Evolutionary conservation across 2,797 vertebrate species (phyloP).

Genomic region (Acridotheres tristis): DNA sequence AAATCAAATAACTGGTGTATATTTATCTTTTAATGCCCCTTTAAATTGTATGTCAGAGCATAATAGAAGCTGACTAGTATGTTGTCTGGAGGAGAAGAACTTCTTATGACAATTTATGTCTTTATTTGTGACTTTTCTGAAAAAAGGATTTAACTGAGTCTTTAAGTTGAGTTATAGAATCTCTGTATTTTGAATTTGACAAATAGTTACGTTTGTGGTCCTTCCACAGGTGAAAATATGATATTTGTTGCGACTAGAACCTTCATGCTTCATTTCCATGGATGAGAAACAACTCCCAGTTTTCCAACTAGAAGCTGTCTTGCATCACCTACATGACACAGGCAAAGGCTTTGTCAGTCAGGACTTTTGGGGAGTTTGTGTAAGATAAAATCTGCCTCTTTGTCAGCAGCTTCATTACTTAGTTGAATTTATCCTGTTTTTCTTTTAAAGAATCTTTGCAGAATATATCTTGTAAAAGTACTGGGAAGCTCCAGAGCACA

Average conservation of each 20-base stretch:
- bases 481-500: not conserved
- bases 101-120: not conserved
- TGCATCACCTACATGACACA: fast-evolving
- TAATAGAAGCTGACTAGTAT: not conserved
- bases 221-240: not conserved
- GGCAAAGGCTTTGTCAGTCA: not conserved
- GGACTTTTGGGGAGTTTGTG: not conserved
- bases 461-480: not conserved
- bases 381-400: not conserved
- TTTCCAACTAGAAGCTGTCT: fast-evolving
- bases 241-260: not conserved
- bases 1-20: not conserved
- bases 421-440: not conserved
- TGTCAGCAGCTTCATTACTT: not conserved
- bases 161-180: not conserved
- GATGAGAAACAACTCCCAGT: not conserved
- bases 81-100: not conserved
- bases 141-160: not conserved
- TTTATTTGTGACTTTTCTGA: not conserved
- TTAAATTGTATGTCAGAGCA: not conserved
- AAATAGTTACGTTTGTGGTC: not conserved
- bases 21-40: not conserved
- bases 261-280: fast-evolving
- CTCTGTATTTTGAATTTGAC: not conserved
- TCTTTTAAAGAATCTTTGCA: not conserved